phyloP scores from a whole-genome alignment of 2,113 vertebrate species.

The Thinocorus orbignyianus region DNA sequence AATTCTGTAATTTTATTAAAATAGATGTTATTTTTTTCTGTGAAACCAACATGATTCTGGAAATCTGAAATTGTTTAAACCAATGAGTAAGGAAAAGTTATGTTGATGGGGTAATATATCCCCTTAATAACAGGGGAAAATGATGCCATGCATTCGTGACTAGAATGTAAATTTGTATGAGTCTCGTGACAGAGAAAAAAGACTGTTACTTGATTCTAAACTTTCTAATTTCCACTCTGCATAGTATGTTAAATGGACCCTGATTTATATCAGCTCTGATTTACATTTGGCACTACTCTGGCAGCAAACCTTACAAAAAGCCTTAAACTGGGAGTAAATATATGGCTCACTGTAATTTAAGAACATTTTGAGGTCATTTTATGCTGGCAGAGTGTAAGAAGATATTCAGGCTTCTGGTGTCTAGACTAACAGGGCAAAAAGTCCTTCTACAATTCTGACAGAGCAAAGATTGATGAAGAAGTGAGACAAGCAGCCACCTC shows the following conservation, averaged over 20 bases:
- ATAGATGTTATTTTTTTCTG: neutral
- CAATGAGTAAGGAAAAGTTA: neutral
- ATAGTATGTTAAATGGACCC: neutral
- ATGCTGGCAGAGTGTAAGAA: neutral
- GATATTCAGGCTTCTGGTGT: slow-evolving; percentile 17
- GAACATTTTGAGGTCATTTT: slow-evolving; percentile 55
- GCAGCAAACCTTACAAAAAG: neutral
- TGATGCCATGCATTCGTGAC: neutral
- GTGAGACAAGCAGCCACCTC: neutral
- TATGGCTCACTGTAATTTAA: slow-evolving; percentile 37
- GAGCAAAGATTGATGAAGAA: slow-evolving; percentile 41
- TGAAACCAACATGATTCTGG: neutral
- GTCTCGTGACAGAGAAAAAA: neutral
- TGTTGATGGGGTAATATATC: neutral
- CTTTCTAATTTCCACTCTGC: neutral
- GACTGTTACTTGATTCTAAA: neutral
- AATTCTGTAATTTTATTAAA: neutral
- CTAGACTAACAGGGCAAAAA: slow-evolving; percentile 66
- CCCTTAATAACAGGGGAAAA: neutral
- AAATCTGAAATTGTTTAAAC: neutral
- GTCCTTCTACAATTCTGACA: slow-evolving; percentile 28
- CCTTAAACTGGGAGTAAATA: neutral
- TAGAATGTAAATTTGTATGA: neutral
- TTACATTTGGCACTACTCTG: slow-evolving; percentile 7
- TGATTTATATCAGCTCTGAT: slow-evolving; percentile 41